A percentile compares a stretch with the other conserved stretches of the same genome.
These are phyloP conservation scores for Hoplostethus atlanticus DNA, from an alignment of 2,797 vertebrate genomes.

Conservation along the genomic window DNA sequence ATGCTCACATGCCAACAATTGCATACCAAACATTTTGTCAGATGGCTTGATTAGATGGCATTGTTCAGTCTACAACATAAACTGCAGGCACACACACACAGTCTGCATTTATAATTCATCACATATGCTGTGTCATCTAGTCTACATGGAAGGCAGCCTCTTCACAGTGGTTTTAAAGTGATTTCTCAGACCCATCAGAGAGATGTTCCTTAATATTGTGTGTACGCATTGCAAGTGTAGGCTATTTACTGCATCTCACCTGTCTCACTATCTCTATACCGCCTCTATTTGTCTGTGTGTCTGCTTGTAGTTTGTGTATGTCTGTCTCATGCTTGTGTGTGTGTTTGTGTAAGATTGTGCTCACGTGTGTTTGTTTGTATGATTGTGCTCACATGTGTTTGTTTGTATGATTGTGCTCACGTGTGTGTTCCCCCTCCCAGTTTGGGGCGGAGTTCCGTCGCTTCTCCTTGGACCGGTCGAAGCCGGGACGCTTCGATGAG, in stretches of 20 bases:
- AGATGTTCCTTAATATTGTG: background rate
- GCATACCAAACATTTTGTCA: conserved; percentile 11
- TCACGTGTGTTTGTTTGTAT: conserved; percentile 7
- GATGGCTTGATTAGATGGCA: conserved; percentile 2
- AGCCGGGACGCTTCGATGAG: conserved; percentile 96
- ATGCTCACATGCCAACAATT: background rate
- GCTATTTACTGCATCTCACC: background rate
- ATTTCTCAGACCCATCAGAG: background rate
- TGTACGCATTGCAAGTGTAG: background rate
- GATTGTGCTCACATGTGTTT: conserved; percentile 4
- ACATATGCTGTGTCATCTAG: conserved; percentile 25
- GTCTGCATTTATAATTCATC: conserved; percentile 51
- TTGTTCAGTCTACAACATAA: conserved; percentile 3
- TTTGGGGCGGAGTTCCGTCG: conserved; percentile 98
- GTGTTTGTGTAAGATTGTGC: no score
- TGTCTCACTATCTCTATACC: background rate
- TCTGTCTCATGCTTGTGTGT: background rate
- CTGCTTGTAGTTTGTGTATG: no score
- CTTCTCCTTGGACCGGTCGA: conserved; percentile 96
- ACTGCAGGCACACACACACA: conserved; percentile 8
- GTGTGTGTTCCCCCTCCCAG: conserved; percentile 72
- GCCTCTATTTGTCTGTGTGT: background rate
- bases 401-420: conserved; percentile 10
- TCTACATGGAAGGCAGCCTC: conserved; percentile 23
- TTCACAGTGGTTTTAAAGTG: conserved; percentile 14